Evolutionary conservation across 2,797 vertebrate genomes (phyloP).

Genomic region (Gobio occitaniae): DNA sequence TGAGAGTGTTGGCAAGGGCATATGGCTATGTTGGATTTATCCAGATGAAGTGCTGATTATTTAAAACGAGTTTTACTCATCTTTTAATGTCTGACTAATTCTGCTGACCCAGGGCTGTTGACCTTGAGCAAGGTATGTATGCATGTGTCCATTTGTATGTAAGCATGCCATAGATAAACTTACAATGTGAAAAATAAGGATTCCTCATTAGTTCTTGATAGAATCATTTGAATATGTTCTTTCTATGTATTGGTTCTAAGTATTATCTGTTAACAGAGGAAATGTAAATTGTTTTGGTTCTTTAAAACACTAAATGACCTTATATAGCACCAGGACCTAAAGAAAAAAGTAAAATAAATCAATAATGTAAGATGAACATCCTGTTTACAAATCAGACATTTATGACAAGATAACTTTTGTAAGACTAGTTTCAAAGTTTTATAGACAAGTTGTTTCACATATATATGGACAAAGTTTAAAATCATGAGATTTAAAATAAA

Average conservation of each 20-base stretch:
- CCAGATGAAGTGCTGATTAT: conserved; percentile 57
- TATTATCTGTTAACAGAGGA: neutral
- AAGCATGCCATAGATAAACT: neutral
- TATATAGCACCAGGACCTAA: neutral
- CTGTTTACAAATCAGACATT: neutral
- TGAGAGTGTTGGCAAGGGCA: conserved; percentile 57
- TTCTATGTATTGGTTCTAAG: neutral
- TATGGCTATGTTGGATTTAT: conserved; percentile 53
- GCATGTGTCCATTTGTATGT: neutral
- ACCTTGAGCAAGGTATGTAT: conserved; percentile 32
- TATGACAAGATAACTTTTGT: neutral
- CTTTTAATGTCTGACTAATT: conserved; percentile 59
- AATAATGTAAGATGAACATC: neutral
- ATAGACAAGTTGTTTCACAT: neutral
- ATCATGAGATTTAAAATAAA: neutral
- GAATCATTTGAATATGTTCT: neutral
- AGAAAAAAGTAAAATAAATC: neutral
- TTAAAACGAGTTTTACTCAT: conserved; percentile 61
- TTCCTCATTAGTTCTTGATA: neutral
- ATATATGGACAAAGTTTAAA: neutral
- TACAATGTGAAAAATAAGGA: neutral
- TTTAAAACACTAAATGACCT: neutral
- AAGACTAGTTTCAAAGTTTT: neutral
- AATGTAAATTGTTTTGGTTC: neutral
- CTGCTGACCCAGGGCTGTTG: conserved; percentile 44